These are phyloP conservation scores for Micromesistius poutassou DNA, from an alignment of 2,797 vertebrate genomes.

Conservation along the genomic window DNA sequence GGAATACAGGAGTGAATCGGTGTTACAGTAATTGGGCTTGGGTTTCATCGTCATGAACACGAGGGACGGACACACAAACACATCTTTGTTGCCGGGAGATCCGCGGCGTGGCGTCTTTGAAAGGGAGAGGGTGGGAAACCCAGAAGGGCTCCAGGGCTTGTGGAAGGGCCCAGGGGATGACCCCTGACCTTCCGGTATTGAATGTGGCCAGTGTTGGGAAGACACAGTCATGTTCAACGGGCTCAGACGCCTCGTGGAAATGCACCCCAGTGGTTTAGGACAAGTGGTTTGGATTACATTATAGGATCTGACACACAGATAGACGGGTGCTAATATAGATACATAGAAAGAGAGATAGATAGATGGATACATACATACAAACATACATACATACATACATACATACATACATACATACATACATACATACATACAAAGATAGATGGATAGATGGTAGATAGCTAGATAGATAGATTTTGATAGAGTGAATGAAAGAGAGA, in stretches of 20 bases:
- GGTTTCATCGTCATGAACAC: background rate
- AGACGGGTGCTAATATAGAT: too few relatives aligned
- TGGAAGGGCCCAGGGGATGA: conserved; percentile 41
- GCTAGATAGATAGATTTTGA: too few relatives aligned
- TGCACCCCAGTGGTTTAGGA: too few relatives aligned
- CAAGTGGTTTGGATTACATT: too few relatives aligned
- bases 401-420: too few relatives aligned
- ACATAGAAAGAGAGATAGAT: too few relatives aligned
- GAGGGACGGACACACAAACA: conserved; percentile 48
- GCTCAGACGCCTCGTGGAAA: background rate
- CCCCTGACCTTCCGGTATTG: conserved; percentile 52
- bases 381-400: too few relatives aligned
- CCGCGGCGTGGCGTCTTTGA: conserved; percentile 53
- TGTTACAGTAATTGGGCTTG: background rate
- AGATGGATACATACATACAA: too few relatives aligned
- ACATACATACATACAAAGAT: too few relatives aligned
- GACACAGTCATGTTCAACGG: conserved; percentile 29
- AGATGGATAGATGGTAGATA: too few relatives aligned
- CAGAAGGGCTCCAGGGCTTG: conserved; percentile 47
- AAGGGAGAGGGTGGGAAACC: conserved; percentile 32
- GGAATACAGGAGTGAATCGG: background rate
- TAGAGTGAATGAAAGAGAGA: too few relatives aligned
- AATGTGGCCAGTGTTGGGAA: conserved; percentile 47
- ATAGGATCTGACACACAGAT: too few relatives aligned
- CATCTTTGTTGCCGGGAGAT: conserved; percentile 52